phyloP scores from a whole-genome alignment of 2,113 vertebrate genomes.

The Gasterosteus nipponicus region DNA sequence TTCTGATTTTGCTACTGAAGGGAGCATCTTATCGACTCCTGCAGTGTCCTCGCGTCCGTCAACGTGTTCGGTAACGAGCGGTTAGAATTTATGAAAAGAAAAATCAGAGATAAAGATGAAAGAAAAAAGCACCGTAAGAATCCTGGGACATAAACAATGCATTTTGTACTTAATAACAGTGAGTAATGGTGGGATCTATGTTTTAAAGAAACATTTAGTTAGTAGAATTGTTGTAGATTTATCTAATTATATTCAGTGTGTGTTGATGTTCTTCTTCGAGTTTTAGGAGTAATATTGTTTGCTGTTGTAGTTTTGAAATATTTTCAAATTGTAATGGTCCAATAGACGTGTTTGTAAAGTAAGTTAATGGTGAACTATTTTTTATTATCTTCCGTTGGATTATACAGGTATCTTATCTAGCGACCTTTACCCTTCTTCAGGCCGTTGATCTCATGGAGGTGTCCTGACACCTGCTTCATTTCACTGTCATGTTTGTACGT shows the following conservation, averaged over 20 bases:
- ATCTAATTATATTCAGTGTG: background rate
- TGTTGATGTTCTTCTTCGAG: background rate
- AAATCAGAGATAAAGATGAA: background rate
- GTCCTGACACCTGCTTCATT: too few species aligned
- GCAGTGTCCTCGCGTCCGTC: background rate
- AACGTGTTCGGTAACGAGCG: background rate
- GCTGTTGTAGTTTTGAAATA: background rate
- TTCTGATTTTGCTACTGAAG: too few species aligned
- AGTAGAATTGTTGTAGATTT: background rate
- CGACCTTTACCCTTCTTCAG: background rate
- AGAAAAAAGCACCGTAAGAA: background rate
- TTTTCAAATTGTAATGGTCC: background rate
- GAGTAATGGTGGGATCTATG: background rate
- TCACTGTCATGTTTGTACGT: too few species aligned
- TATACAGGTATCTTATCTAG: background rate
- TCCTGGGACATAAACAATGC: background rate
- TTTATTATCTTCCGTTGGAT: background rate
- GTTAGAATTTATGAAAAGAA: background rate
- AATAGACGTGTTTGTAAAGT: background rate
- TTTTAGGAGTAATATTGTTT: background rate
- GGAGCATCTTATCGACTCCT: constrained; percentile 1
- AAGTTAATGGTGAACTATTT: background rate
- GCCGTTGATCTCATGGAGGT: background rate
- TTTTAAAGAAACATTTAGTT: background rate
- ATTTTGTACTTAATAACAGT: background rate